Evolutionary conservation across 2,797 vertebrate species (phyloP), one percentile per base, ranked within the genome.

Genomic region (Schizothorax lantsangensis): DNA sequence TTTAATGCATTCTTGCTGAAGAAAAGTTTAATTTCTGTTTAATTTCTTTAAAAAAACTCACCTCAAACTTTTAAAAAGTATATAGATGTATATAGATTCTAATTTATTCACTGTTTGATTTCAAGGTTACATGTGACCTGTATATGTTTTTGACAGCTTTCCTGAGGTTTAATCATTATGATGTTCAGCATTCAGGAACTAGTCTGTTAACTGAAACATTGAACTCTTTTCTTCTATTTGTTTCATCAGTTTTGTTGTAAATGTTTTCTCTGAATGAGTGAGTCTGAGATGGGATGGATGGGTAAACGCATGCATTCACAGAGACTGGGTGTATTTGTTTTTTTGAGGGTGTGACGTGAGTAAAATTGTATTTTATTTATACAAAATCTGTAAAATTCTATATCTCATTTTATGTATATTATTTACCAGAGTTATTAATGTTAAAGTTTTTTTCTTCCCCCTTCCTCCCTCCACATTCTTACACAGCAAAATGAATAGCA

Each of bases 341-440:
- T 86, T 84, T 15, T 74, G 54, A 75, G 19, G 40, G 11, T 74
- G 26, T 47, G 30, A 75, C 8, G 38, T 36, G 11, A 75, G 59
- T 47, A 6, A 68, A 52, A 43, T 52, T 69, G 7, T 84, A 12
- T 84, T 79, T 43, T 84, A 30, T 68, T 84, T 33, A 79, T 21
- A 59, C 54, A 52, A 52, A 38, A 10, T 11, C 33, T 54, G 33
- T 69, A 54, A 38, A 54, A 68, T 38, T 15, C 10, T 26, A 49
- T 10, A 6, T 64, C 57, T 64, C 59, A 36, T 74, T 74, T 52
- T 10, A 40, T 71, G 30, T 75, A 17, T n/a, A 64, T 64, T 64
- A 47, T 84, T 64, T 47, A 74, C 26, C 23, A 1, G 40, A 59
- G 15, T 81, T 81, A 68, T 81, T 36, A 36, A 11, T 73, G 49